Conservation (phyloP, 2,888 invertebrate species). For the Dasypolia templi region DNA sequence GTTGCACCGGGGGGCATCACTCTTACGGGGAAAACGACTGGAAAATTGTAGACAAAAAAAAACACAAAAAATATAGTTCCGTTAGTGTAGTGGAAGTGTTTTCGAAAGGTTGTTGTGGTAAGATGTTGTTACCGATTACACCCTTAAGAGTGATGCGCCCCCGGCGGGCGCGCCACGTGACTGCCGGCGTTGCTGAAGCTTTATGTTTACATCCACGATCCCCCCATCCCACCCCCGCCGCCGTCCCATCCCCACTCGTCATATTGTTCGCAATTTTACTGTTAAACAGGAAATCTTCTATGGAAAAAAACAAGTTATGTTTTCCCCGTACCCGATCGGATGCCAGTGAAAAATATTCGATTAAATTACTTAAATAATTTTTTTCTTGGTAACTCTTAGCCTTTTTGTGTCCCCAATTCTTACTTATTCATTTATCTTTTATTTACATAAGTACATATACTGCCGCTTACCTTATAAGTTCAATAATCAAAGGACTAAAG, state of each 20-base stretch:
- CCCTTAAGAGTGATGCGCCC: constrained; percentile 90
- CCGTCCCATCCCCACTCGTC: constrained; percentile 65
- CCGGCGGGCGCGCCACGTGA: constrained; percentile 89
- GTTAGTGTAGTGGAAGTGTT: constrained; percentile 35
- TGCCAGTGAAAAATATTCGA: constrained; percentile 18
- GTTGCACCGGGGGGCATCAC: constrained; percentile 84
- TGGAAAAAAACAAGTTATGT: constrained; percentile 11
- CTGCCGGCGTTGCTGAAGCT: constrained; percentile 85
- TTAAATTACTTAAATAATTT: not conserved
- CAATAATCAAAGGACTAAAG: not conserved
- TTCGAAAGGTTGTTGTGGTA: constrained; percentile 47
- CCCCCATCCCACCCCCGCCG: constrained; percentile 67
- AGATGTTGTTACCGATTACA: constrained; percentile 70
- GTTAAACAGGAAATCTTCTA: constrained; percentile 49
- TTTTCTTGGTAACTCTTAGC: too few relatives aligned
- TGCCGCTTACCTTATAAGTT: not conserved
- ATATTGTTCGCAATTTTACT: constrained; percentile 69
- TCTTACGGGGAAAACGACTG: constrained; percentile 75
- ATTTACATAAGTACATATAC: not conserved
- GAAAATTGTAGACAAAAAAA: not conserved
- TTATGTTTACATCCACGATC: constrained; percentile 86
- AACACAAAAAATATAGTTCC: not conserved
- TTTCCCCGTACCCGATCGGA: not conserved
- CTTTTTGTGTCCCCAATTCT: not conserved
- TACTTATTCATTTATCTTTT: not conserved